Conservation (phyloP, 2,113 vertebrate genomes). For the Dipodomys stephensi region DNA sequence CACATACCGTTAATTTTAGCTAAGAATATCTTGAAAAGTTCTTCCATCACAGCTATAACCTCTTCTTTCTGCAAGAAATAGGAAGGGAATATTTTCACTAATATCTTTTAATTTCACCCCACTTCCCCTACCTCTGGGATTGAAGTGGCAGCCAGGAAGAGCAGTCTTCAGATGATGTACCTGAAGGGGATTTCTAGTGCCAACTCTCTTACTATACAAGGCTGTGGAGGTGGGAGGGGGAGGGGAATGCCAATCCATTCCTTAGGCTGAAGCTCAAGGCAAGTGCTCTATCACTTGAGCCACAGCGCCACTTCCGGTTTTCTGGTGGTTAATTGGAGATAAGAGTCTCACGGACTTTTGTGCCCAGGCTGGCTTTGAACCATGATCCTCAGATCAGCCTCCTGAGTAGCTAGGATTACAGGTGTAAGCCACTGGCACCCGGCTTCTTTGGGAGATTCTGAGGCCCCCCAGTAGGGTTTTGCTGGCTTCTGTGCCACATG, state of each 20-base stretch:
- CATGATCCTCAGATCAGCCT: no score
- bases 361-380: no score
- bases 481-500: background rate
- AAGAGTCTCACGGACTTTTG: no score
- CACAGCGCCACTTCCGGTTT: no score
- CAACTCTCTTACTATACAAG: background rate
- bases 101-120: no score
- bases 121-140: no score
- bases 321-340: no score
- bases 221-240: background rate
- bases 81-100: background rate
- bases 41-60: background rate
- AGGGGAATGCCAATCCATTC: background rate
- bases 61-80: conserved; percentile 38
- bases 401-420: no score
- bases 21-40: background rate
- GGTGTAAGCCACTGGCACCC: no score
- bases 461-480: background rate
- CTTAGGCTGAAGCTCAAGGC: no score
- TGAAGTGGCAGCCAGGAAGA: background rate
- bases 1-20: background rate
- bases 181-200: background rate
- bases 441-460: background rate
- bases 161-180: background rate
- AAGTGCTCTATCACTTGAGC: no score